Base-by-base conservation (phyloP, 2,888 invertebrate species). In the Nomada fabriciana region DNA sequence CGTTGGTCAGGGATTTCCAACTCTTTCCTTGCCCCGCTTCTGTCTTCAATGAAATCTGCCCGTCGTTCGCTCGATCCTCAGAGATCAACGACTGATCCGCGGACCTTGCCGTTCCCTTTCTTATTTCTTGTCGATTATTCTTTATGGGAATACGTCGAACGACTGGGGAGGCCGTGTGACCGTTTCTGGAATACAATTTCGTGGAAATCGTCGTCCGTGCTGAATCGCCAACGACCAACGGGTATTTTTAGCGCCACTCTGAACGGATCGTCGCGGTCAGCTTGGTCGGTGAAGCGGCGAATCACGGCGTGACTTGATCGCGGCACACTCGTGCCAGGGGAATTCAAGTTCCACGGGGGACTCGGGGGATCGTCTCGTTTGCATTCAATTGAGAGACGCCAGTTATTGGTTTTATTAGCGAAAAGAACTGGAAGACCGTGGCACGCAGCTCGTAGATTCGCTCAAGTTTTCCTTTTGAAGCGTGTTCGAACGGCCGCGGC, bases 1-100 rank as follows among this genome's bases (percentile, higher is more conserved):
- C 65, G 67, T 9, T 73, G 77, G 77, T 74, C 77, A 74, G 77
- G 67, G 61, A 36, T 52, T 47, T 15, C 47, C 43, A 1, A 18
- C 9, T 20, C 43, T 13, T 29, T 57, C 2, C 42, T 2, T 9
- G 13, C 43, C 13, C 15, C 20, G 23, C n/a, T 42, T 68, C 25
- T 52, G 42, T 53, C 42, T 47, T 18, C 60, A 23, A n/a, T 47
- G 42, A 47, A 25, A 36, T 23, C 13, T 50, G 20, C 36, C 43
- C 53, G 25, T 15, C 29, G 1, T n/a, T 23, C 18, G 29, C 18
- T 13, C 10, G 57, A 60, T 42, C 68, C 55, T 52, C 53, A 43
- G 13, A 11, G n/a, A 42, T 61, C 50, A 25, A 57, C 42, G 69
- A 76, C 69, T 52, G 29, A 2, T 15, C 68, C 23, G 13, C 9